These are phyloP conservation scores for Drosophila melanica DNA, from an alignment of 1,140 invertebrate species.

Conservation along the genomic window DNA sequence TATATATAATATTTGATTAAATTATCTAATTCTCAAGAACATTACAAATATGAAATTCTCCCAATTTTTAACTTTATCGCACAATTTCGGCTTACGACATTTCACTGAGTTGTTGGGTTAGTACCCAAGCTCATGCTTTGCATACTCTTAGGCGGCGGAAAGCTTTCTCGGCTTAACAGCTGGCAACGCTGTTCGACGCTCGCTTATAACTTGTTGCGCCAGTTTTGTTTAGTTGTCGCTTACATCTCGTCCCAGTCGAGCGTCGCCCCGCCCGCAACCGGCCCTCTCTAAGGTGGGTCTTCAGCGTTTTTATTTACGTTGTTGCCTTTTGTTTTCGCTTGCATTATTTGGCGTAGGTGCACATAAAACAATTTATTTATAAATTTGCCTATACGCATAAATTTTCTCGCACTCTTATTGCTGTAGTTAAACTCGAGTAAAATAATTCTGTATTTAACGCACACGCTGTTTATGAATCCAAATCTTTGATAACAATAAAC, in stretches of 20 bases:
- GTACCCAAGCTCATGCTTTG: neutral
- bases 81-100: no score
- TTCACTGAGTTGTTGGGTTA: no score
- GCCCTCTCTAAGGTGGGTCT: conserved; percentile 36
- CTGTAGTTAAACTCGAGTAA: no score
- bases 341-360: conserved; percentile 53
- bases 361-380: conserved; percentile 42
- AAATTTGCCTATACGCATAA: conserved; percentile 29
- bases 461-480: no score
- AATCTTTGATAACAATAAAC: no score
- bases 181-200: conserved; percentile 36
- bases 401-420: conserved; percentile 5
- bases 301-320: conserved; percentile 21
- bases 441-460: no score
- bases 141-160: conserved; percentile 31
- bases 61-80: no score
- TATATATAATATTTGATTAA: no score
- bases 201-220: conserved; percentile 67
- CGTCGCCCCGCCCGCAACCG: conserved; percentile 27
- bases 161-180: conserved; percentile 26
- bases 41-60: no score
- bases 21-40: no score
- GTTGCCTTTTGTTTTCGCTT: conserved; percentile 28
- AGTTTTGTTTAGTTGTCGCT: conserved; percentile 56
- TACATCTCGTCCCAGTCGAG: conserved; percentile 40